phyloP scores from a whole-genome alignment of 2,797 vertebrate species.

The Scomberomorus guttatus region DNA sequence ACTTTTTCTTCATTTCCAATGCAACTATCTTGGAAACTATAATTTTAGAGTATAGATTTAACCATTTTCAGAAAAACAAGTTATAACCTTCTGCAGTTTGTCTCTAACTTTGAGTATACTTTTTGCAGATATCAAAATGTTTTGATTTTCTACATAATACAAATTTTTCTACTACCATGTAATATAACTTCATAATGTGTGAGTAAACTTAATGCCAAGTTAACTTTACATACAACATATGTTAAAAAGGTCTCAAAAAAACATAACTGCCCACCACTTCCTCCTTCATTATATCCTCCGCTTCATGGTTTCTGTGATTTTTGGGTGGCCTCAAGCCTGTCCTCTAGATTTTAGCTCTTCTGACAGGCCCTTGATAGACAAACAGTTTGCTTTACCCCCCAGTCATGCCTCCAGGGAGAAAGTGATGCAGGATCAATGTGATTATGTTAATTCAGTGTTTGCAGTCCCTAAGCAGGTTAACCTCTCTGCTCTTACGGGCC shows the following conservation, averaged over 20 bases:
- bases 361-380: slow-evolving; percentile 60
- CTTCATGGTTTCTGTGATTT: slow-evolving; percentile 34
- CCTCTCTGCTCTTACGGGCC: slow-evolving; percentile 60
- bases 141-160: no score
- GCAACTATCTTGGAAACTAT: slow-evolving; percentile 10
- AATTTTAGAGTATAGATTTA: neutral
- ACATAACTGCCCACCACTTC: neutral
- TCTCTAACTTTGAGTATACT: neutral
- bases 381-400: slow-evolving; percentile 53
- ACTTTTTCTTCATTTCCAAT: slow-evolving; percentile 31
- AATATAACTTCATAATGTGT: no score
- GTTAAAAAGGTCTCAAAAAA: no score
- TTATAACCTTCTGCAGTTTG: neutral
- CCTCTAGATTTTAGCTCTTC: slow-evolving; percentile 39
- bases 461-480: slow-evolving; percentile 71
- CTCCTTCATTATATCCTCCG: slow-evolving; percentile 14
- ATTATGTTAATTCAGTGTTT: slow-evolving; percentile 74
- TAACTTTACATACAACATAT: neutral
- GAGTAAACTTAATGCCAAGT: neutral
- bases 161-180: no score
- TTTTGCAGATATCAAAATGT: no score
- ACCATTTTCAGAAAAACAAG: neutral
- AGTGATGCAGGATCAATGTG: slow-evolving; percentile 67
- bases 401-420: slow-evolving; percentile 50
- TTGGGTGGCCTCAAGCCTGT: slow-evolving; percentile 14